Evolutionary conservation across 2,113 vertebrate species (phyloP).

Genomic region (Crypturellus undulatus): DNA sequence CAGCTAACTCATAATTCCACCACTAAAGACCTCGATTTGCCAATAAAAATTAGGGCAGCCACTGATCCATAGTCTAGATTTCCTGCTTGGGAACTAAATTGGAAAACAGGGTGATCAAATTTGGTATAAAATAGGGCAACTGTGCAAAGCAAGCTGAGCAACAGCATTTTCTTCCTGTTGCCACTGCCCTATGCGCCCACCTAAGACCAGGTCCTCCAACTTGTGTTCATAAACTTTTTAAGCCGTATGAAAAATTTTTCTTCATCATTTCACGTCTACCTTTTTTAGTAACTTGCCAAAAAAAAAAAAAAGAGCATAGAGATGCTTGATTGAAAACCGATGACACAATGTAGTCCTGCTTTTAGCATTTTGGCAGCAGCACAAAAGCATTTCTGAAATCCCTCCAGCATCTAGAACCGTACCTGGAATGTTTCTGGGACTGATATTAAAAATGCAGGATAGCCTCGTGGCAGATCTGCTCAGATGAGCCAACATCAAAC

Average conservation of each 20-base stretch:
- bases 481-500: background rate
- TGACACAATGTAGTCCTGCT: constrained; percentile 23
- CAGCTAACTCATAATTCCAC: constrained; percentile 40
- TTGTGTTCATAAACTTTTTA: background rate
- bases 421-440: constrained; percentile 17
- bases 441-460: background rate
- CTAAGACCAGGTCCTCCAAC: background rate
- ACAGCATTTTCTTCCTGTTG: background rate
- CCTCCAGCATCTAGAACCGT: constrained; percentile 11
- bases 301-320: background rate
- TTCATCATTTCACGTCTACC: background rate
- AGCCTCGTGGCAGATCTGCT: background rate
- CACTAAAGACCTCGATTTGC: constrained; percentile 36
- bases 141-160: background rate
- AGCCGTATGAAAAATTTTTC: background rate
- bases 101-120: background rate
- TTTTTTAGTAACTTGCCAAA: background rate
- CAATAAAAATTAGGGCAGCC: constrained; percentile 54
- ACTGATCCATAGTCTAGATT: constrained; percentile 37
- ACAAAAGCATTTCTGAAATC: constrained; percentile 54
- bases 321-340: constrained; percentile 52
- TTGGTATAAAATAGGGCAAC: background rate
- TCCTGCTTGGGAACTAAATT: background rate
- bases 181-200: background rate
- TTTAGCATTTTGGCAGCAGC: constrained; percentile 41